Evolutionary conservation across 2,888 invertebrate species (phyloP), one percentile per base, ranked within the genome.

Genomic region (Protophormia terraenovae): DNA sequence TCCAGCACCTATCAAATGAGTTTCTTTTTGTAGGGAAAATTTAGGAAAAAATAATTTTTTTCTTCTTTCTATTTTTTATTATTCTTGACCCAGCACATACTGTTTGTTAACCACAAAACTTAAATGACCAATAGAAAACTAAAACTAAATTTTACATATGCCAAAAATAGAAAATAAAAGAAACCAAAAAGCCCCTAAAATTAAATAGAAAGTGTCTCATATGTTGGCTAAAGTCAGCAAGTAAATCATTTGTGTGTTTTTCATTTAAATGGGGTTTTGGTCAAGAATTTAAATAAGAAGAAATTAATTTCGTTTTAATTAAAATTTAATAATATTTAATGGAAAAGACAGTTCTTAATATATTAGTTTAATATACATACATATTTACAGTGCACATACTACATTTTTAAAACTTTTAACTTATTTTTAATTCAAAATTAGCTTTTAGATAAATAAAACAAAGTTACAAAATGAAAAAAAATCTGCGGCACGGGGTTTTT

Each of bases 1-100:
- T 69, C 41, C 29, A 72, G 60, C 53, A 82, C 78, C 72, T 84
- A 53, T 32, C 29, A 67, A 81, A 67, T 50, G 4, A 45, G 35
- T 47, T 76, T 53, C 16, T 7, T n/a, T n/a, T n/a, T n/a, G n/a
- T n/a, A n/a, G n/a, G n/a, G n/a, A n/a, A n/a, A n/a, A n/a, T n/a
- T n/a, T n/a, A n/a, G 5, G 35, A 35, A 8, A 35, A 35, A 35
- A 4, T 35, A 6, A 35, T 35, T 6, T 35, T 35, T 35, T 4
- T 35, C 8, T 45, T 3, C 29, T 35, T n/a, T 16, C 14, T 60
- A 32, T 8, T 66, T 19, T 77, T 24, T 60, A 5, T 12, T 66
- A 24, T 47, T 27, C 19, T 12, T 50, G 32, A 10, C 22, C 22
- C 8, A 2, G 19, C 24, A 69, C 19, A 58, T n/a, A 19, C n/a